Evolutionary conservation across 2,888 invertebrate genomes (phyloP).

Genomic region (Lepidocyrtinus sp.): DNA sequence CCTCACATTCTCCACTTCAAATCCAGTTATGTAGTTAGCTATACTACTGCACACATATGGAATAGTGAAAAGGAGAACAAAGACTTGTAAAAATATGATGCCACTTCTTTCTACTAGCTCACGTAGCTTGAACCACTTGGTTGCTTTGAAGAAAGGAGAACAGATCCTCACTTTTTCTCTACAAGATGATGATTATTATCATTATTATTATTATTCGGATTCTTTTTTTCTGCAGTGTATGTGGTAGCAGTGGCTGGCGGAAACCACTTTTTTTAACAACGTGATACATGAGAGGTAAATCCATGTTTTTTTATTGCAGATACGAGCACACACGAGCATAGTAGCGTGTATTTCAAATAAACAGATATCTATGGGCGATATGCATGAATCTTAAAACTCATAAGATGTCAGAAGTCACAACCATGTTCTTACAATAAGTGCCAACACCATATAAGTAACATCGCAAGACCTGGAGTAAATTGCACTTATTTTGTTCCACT

Average conservation of each 20-base stretch:
- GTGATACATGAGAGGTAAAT: slow-evolving; percentile 61
- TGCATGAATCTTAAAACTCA: slow-evolving; percentile 10
- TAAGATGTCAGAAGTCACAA: slow-evolving; percentile 17
- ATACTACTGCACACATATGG: slow-evolving; percentile 3
- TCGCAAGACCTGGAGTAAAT: slow-evolving; percentile 14
- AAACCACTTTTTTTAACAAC: slow-evolving; percentile 52
- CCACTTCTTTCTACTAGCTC: slow-evolving; percentile 48
- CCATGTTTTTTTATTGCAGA: slow-evolving; percentile 45
- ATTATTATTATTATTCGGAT: slow-evolving; percentile 61
- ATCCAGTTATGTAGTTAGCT: slow-evolving; percentile 11
- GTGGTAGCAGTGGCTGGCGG: slow-evolving; percentile 27
- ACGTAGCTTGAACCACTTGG: slow-evolving; percentile 61
- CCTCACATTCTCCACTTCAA: slow-evolving; percentile 22
- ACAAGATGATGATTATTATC: slow-evolving; percentile 60
- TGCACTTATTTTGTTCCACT: slow-evolving; percentile 13
- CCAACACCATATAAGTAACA: not conserved
- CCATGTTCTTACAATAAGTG: not conserved
- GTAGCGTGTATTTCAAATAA: not conserved
- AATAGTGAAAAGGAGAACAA: slow-evolving; percentile 23
- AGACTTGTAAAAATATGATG: slow-evolving; percentile 22
- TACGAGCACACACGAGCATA: slow-evolving; percentile 21
- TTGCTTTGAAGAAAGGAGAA: not conserved
- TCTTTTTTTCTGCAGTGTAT: slow-evolving; percentile 19
- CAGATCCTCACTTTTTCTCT: slow-evolving; percentile 55
- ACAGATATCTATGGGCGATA: slow-evolving; percentile 9